Evolutionary conservation across 2,113 vertebrate species (phyloP).

Genomic region (Stomatorhinus ivindoensis): DNA sequence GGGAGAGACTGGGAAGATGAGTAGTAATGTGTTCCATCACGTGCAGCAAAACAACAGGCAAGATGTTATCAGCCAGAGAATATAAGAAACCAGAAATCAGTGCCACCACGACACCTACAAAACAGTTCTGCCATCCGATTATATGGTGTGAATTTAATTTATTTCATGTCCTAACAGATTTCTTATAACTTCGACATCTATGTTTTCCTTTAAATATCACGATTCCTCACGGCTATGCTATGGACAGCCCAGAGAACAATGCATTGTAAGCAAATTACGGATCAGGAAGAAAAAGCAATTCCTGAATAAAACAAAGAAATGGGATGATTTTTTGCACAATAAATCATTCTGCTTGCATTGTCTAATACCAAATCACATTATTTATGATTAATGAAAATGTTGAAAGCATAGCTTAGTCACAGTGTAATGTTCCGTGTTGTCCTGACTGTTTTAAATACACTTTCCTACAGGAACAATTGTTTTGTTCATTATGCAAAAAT

Average conservation of each 20-base stretch:
- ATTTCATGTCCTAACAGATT: constrained; percentile 11
- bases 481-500: not conserved
- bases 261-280: not conserved
- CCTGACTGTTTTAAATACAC: not conserved
- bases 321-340: not conserved
- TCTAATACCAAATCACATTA: not conserved
- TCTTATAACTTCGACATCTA: constrained; percentile 33
- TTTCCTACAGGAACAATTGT: not conserved
- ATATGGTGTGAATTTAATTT: constrained; percentile 26
- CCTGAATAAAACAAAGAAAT: not conserved
- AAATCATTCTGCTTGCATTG: not conserved
- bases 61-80: constrained; percentile 20
- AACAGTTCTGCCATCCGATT: constrained; percentile 39
- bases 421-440: not conserved
- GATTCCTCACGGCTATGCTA: not conserved
- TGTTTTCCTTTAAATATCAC: constrained; percentile 35
- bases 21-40: not conserved
- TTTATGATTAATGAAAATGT: not conserved
- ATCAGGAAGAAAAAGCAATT: not conserved
- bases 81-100: constrained; percentile 29
- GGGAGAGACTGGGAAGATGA: not conserved
- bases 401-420: not conserved
- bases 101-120: constrained; percentile 27
- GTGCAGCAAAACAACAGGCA: constrained; percentile 17
- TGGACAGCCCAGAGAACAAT: not conserved